Percentiles rank a stretch among this genome's conserved stretches.
Conservation (phyloP, 2,888 invertebrate species). For the Sphaerophoria taeniata region DNA sequence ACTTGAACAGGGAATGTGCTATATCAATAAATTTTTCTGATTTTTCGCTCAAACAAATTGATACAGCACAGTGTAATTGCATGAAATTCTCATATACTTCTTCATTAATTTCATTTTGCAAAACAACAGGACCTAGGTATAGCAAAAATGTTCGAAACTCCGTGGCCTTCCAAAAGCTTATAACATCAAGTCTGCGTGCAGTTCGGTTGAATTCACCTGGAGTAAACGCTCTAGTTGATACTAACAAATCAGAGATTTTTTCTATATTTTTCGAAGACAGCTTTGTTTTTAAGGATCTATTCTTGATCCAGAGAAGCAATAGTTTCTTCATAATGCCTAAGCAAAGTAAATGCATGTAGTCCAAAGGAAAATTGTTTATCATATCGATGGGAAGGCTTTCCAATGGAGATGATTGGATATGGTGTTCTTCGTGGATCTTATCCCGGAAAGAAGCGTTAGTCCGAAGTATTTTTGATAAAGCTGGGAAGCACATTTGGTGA, state of each 20-base stretch:
- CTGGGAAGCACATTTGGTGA: no score
- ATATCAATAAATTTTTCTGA: conserved; percentile 2
- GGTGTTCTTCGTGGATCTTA: no score
- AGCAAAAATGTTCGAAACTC: no score
- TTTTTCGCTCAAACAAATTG: conserved; percentile 5
- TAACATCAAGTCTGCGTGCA: no score
- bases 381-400: conserved; percentile 27
- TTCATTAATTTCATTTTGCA: not conserved
- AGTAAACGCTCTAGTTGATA: not conserved
- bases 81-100: no score
- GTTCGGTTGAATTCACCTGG: conserved; percentile 38
- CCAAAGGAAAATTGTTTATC: conserved; percentile 33
- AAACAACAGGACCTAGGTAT: no score
- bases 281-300: conserved; percentile 6
- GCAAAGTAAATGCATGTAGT: conserved; percentile 26
- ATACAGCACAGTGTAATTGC: conserved; percentile 28
- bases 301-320: not conserved
- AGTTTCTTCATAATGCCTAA: conserved; percentile 2
- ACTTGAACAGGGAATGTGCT: not conserved
- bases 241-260: conserved; percentile 23
- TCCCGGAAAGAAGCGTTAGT: no score
- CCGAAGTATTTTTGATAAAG: no score
- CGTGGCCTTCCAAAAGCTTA: no score
- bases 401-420: no score
- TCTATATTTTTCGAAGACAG: conserved; percentile 5